Evolutionary conservation across 2,888 invertebrate species (phyloP), one percentile per base, ranked within the genome.

Genomic region (Margaritifera margaritifera): DNA sequence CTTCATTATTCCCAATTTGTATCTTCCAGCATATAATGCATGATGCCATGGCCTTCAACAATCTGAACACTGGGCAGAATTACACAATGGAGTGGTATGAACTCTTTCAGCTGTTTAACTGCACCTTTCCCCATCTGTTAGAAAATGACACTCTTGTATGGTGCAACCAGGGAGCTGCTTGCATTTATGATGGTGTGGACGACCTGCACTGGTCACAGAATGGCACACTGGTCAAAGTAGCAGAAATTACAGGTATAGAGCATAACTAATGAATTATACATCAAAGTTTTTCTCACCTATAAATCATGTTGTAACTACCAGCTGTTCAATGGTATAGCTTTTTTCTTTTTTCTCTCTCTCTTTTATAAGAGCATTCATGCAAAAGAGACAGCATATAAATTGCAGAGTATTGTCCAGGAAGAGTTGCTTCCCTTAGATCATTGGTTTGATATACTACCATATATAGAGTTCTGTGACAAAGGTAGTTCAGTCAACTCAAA

Each of bases 71-170:
- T 4, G 85, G 84, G 3, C 66, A 66, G 19, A 87, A 86, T 73
- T 84, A 84, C 68, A 87, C 86, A 8, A 80, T 87, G 82, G 87
- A 87, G 69, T 87, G 86, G 86, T 87, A 87, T 63, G 87, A 87
- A 64, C 75, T 87, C 1, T 85, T 84, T 65, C 86, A 87, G 67
- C 69, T 86, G 64, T 86, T 86, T 69, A 87, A 87, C 80, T 87
- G 87, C 71, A 87, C 87, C 19, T 87, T 86, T 69, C 84, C 87
- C 31, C 87, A 87, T 70, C 74, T 83, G 24, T 68, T 80, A 20
- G 56, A 77, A n/a, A 80, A 84, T 68, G 72, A 81, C 19, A 70
- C 79, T 4, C 63, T 85, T 51, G 57, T 75, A n/a, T 87, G 87
- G 87, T 87, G 87, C 72, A 86, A 87, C 68, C 87, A 86, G 69